Evolutionary conservation across 2,888 invertebrate genomes (phyloP).

Genomic region (Sisyra terminalis): DNA sequence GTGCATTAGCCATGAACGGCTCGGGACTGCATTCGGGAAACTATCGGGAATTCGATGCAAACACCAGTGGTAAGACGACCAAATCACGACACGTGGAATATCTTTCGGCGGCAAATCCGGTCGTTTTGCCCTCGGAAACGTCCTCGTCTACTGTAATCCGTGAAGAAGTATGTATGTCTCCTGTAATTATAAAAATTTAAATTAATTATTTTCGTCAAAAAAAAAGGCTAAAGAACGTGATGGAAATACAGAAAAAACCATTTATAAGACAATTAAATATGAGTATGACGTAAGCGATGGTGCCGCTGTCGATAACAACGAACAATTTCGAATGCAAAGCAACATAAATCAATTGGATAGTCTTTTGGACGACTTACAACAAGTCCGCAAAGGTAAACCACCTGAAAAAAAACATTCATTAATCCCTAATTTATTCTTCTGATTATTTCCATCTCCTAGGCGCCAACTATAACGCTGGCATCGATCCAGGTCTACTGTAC

Average conservation of each 20-base stretch:
- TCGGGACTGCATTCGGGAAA: slow-evolving; percentile 15
- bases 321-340: slow-evolving; percentile 24
- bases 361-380: slow-evolving; percentile 53
- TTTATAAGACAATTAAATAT: slow-evolving; percentile 23
- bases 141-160: slow-evolving; percentile 19
- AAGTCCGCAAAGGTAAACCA: slow-evolving; percentile 22
- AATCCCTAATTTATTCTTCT: slow-evolving; percentile 6
- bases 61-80: slow-evolving; percentile 13
- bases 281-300: slow-evolving; percentile 33
- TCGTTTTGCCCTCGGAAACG: slow-evolving; percentile 25
- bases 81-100: slow-evolving; percentile 1
- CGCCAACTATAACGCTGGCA: slow-evolving; percentile 23
- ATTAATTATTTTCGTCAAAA: too few relatives aligned
- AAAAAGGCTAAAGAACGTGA: slow-evolving; percentile 16
- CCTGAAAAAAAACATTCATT: too few relatives aligned
- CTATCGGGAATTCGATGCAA: slow-evolving; percentile 16
- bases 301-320: slow-evolving; percentile 16
- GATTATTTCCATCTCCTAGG: slow-evolving; percentile 20
- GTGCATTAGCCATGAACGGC: slow-evolving; percentile 20
- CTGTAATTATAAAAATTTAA: too few relatives aligned
- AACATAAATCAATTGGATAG: slow-evolving; percentile 63
- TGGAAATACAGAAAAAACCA: slow-evolving; percentile 22
- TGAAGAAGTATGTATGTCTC: slow-evolving; percentile 22
- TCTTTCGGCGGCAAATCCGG: slow-evolving; percentile 22
- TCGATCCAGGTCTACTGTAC: slow-evolving; percentile 24